Evolutionary conservation across 2,113 vertebrate species (phyloP), one percentile per base, ranked within the genome.

Genomic region (Alethe castanea): DNA sequence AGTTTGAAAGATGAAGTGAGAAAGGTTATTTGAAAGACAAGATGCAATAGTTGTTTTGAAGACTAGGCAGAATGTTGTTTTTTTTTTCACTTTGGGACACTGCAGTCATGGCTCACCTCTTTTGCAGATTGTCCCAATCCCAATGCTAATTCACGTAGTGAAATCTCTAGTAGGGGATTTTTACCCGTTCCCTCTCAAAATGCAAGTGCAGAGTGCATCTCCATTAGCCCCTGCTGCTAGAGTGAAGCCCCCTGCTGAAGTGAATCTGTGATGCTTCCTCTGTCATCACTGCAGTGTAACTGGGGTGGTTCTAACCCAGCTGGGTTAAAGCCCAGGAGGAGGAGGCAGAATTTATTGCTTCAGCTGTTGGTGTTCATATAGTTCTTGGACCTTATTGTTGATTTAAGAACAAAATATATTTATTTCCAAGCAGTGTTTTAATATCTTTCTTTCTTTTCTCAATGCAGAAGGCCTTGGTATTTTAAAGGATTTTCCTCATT

Each of bases 391-490:
- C 16, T 62, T 72, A 89, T 71, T 84, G 14, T 85, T 92, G 16
- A 87, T 42, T 81, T 62, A 80, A 88, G 38, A 88, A 85, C 6
- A 53, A 20, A 62, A 67, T 54, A 7, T 26, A 25, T 70, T 77
- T 88, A 48, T 78, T 95, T 88, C 25, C 65, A 71, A 67, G 48
- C 42, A 74, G 19, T 53, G 8, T 35, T 90, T 65, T 78, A 90
- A 93, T 33, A 23, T 40, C 5, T 38, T 60, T 66, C 20, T 40
- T 62, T 66, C 35, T 50, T 48, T 93, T 93, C 85, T 72, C 84
- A 38, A 84, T 92, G 47, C 97, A 99, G 99, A 99, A 97, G 99
- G 98, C 88, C 98, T 98, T 95, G 99, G 99, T 83, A 98, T 98
- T 92, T 97, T 98, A 93, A 98, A 98, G 96, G 98, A 99, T 95